These are phyloP conservation scores for Nowickia ferox DNA, from an alignment of 2,888 invertebrate species.

Conservation along the genomic window DNA sequence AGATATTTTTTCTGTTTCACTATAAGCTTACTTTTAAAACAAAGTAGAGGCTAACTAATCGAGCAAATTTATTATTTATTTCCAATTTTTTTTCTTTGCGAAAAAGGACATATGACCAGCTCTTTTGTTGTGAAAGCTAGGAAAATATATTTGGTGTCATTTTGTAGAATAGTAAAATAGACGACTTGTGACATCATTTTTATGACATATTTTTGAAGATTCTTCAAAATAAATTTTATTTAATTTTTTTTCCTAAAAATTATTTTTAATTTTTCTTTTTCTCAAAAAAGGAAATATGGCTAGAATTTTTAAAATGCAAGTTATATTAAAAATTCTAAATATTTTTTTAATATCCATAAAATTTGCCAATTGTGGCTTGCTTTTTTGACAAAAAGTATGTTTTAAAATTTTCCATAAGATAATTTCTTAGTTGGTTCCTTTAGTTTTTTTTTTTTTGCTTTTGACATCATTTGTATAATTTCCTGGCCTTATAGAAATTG, in stretches of 20 bases:
- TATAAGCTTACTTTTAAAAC: no score
- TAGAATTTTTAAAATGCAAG: no score
- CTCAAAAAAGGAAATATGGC: no score
- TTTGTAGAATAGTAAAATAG: background rate
- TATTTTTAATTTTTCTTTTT: no score
- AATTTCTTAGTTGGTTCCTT: slow-evolving; percentile 26
- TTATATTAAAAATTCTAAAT: no score
- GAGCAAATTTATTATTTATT: no score
- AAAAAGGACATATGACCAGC: background rate
- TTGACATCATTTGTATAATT: background rate
- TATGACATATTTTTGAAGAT: background rate
- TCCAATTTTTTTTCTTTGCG: background rate
- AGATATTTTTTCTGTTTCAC: no score
- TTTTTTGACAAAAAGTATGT: no score
- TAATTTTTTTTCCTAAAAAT: background rate
- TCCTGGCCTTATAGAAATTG: slow-evolving; percentile 26
- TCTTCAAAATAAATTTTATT: background rate
- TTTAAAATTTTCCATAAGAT: background rate
- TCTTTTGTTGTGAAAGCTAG: background rate
- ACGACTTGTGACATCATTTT: background rate
- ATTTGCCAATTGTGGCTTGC: no score
- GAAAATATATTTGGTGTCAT: background rate
- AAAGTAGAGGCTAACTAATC: no score
- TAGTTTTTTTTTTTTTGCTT: background rate
- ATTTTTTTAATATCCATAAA: no score